phyloP scores from a whole-genome alignment of 2,888 invertebrate genomes.

The Limnephilus rhombicus region DNA sequence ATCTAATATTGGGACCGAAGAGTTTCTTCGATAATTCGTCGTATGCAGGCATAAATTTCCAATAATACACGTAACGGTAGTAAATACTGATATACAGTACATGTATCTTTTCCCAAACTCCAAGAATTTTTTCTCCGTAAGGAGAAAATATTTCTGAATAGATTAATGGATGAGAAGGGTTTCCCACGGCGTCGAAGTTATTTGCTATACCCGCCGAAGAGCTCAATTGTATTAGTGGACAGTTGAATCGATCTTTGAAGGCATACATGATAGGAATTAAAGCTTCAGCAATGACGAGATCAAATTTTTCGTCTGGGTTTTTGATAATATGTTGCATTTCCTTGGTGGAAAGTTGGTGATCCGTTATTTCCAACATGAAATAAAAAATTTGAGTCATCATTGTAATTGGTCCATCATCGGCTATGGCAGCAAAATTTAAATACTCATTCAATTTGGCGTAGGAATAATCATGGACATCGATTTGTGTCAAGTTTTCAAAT shows the following conservation, averaged over 20 bases:
- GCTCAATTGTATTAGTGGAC: slow-evolving; percentile 77
- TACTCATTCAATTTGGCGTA: slow-evolving; percentile 68
- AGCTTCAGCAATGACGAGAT: slow-evolving; percentile 75
- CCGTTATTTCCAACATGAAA: slow-evolving; percentile 56
- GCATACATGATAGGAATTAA: slow-evolving; percentile 75
- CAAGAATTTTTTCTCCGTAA: slow-evolving; percentile 71
- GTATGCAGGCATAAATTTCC: slow-evolving; percentile 62
- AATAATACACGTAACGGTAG: slow-evolving; percentile 56
- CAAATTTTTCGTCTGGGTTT: slow-evolving; percentile 72
- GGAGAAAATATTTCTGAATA: slow-evolving; percentile 76
- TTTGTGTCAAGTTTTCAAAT: slow-evolving; percentile 69
- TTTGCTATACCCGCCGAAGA: slow-evolving; percentile 75
- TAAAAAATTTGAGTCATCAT: slow-evolving; percentile 28
- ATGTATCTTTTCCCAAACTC: slow-evolving; percentile 70
- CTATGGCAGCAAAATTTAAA: not conserved
- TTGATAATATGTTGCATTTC: slow-evolving; percentile 68
- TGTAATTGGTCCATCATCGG: not conserved
- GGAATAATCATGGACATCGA: slow-evolving; percentile 70
- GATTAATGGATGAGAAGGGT: slow-evolving; percentile 75
- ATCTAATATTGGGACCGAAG: slow-evolving; percentile 69
- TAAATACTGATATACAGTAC: slow-evolving; percentile 50
- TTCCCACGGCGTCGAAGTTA: slow-evolving; percentile 76
- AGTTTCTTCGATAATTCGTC: slow-evolving; percentile 65
- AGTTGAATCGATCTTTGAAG: slow-evolving; percentile 77
- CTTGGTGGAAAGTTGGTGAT: slow-evolving; percentile 67